Percentiles rank a stretch among this genome's conserved stretches.
These are phyloP conservation scores for Albula goreensis DNA, from an alignment of 2,113 vertebrate species.

Conservation along the genomic window DNA sequence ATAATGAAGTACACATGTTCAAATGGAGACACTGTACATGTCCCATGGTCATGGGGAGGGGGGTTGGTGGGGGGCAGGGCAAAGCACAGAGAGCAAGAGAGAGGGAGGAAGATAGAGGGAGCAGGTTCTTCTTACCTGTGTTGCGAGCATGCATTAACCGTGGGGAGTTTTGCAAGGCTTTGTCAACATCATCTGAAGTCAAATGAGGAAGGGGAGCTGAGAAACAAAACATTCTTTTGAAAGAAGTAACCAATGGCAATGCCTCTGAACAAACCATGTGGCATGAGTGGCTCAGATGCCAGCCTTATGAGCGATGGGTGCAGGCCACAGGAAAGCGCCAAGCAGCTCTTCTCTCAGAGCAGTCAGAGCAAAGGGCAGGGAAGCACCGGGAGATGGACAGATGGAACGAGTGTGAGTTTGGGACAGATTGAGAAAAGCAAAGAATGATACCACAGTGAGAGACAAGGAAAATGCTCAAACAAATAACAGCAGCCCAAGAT, in stretches of 20 bases:
- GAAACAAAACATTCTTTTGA: constrained; percentile 63
- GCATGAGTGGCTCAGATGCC: background rate
- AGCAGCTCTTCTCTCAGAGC: background rate
- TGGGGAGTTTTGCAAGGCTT: constrained; percentile 91
- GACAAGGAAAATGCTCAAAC: constrained; percentile 9
- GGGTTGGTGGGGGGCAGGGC: background rate
- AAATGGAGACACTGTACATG: background rate
- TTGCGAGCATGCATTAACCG: constrained; percentile 94
- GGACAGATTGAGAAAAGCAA: background rate
- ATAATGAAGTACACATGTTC: background rate
- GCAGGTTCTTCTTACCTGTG: constrained; percentile 79
- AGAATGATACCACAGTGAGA: background rate
- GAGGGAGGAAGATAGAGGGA: background rate
- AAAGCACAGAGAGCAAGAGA: constrained; percentile 21
- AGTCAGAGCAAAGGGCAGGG: background rate
- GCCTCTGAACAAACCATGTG: constrained; percentile 37
- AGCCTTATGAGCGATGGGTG: background rate
- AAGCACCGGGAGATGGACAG: background rate
- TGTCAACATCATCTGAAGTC: constrained; percentile 95
- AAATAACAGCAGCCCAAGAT: constrained; percentile 22
- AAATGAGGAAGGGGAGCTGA: constrained; percentile 92
- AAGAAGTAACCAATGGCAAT: constrained; percentile 32
- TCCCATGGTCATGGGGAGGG: background rate
- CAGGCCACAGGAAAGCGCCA: background rate
- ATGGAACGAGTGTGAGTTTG: constrained; percentile 4